Percentiles rank a stretch among this genome's conserved stretches.
These are phyloP conservation scores for Mormyrus proboscirostris DNA, from an alignment of 2,797 vertebrate species.

Conservation along the genomic window DNA sequence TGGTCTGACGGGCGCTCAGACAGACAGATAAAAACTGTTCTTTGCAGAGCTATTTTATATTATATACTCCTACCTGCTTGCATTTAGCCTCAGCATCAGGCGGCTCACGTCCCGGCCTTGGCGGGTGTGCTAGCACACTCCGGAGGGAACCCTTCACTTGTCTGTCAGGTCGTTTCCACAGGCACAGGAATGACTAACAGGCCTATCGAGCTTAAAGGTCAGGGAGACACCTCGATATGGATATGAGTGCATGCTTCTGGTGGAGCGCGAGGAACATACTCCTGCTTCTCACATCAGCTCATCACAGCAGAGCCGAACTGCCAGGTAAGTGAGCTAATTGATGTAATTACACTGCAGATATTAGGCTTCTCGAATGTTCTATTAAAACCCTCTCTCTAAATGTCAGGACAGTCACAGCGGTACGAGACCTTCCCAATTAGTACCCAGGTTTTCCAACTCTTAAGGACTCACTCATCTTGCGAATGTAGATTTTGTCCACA, in stretches of 20 bases:
- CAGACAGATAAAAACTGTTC: neutral
- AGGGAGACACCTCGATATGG: neutral
- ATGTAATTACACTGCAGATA: neutral
- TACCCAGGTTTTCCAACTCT: neutral
- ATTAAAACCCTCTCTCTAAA: constrained; percentile 1
- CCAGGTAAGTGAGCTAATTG: neutral
- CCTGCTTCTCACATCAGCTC: neutral
- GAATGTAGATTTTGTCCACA: neutral
- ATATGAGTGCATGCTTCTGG: neutral
- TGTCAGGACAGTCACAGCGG: constrained; percentile 1
- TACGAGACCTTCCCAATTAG: neutral
- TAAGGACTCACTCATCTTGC: neutral
- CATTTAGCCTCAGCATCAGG: neutral
- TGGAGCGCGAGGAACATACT: neutral
- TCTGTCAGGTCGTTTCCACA: neutral
- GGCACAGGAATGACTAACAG: neutral
- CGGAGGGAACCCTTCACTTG: neutral
- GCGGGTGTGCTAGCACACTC: neutral
- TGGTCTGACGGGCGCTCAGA: neutral
- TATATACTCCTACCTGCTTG: neutral
- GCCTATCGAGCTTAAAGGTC: constrained; percentile 1
- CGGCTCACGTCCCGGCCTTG: neutral
- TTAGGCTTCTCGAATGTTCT: neutral
- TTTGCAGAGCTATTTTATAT: neutral
- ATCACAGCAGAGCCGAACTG: neutral